phyloP scores from a whole-genome alignment of 2,888 invertebrate genomes.

The Limnephilus lunatus region DNA sequence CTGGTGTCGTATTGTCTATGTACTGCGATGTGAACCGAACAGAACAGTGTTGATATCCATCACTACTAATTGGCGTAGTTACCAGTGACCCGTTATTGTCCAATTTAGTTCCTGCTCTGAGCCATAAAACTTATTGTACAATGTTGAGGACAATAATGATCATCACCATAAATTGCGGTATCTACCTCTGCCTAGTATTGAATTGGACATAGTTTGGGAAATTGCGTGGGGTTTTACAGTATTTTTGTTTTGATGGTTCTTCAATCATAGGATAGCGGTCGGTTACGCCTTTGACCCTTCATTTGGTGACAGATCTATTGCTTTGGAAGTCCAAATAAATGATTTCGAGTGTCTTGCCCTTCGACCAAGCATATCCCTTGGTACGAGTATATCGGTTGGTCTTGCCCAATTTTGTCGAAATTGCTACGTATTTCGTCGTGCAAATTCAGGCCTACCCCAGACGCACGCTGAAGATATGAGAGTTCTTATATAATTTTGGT shows the following conservation, averaged over 20 bases:
- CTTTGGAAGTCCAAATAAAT: not conserved
- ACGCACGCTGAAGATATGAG: too few species aligned
- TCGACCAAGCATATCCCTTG: too few species aligned
- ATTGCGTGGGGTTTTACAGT: not conserved
- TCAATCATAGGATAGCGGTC: not conserved
- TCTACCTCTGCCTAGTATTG: not conserved
- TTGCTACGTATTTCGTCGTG: not conserved
- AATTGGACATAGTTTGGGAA: not conserved
- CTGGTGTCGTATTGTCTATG: not conserved
- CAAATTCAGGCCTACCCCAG: not conserved
- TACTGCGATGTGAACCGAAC: not conserved
- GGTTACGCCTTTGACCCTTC: not conserved
- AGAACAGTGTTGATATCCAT: conserved; percentile 11
- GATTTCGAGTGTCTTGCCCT: too few species aligned
- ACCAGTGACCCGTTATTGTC: conserved; percentile 22
- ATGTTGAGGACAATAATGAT: conserved; percentile 20
- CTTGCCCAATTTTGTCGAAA: not conserved
- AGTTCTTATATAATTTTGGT: too few species aligned
- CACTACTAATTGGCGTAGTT: conserved; percentile 40
- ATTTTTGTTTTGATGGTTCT: not conserved
- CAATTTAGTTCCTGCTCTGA: conserved; percentile 34
- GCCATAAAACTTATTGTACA: conserved; percentile 20
- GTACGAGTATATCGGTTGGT: too few species aligned
- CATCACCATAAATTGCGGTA: not conserved
- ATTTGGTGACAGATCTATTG: not conserved